Conservation (phyloP, 1,140 invertebrate species). For the Whitmania pigra region DNA sequence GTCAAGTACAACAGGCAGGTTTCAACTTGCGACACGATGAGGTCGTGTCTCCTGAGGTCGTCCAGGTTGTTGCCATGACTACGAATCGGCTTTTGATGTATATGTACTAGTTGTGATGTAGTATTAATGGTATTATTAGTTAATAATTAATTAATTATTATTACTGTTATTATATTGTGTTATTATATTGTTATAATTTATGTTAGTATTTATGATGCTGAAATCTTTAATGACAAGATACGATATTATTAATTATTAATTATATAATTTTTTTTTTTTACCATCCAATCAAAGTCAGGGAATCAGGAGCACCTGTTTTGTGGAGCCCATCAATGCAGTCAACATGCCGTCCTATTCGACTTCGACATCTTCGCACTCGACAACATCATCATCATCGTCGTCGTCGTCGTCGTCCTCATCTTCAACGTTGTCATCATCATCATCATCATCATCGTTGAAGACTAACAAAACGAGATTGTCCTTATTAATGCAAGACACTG, state of each 20-base stretch:
- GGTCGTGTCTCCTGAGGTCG: slow-evolving; percentile 73
- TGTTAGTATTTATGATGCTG: too few relatives aligned
- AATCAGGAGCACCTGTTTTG: background rate
- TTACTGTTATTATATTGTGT: too few relatives aligned
- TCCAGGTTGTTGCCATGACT: slow-evolving; percentile 49
- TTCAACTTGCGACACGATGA: slow-evolving; percentile 60
- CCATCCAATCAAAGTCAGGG: background rate
- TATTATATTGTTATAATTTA: too few relatives aligned
- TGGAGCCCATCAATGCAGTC: background rate
- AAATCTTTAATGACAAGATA: too few relatives aligned
- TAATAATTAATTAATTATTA: too few relatives aligned
- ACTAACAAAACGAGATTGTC: too few relatives aligned
- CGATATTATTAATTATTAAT: too few relatives aligned
- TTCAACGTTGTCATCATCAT: too few relatives aligned
- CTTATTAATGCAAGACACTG: too few relatives aligned
- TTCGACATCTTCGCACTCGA: background rate
- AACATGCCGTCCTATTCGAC: background rate
- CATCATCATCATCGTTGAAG: background rate
- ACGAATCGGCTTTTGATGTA: too few relatives aligned
- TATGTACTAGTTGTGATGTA: too few relatives aligned
- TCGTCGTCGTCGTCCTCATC: background rate
- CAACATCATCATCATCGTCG: background rate
- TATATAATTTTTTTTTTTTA: slow-evolving; percentile 3
- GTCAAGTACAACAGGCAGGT: slow-evolving; percentile 71
- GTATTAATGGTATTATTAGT: too few relatives aligned